Evolutionary conservation across 2,888 invertebrate species (phyloP), one percentile per base, ranked within the genome.

Genomic region (Poecilus cupreus): DNA sequence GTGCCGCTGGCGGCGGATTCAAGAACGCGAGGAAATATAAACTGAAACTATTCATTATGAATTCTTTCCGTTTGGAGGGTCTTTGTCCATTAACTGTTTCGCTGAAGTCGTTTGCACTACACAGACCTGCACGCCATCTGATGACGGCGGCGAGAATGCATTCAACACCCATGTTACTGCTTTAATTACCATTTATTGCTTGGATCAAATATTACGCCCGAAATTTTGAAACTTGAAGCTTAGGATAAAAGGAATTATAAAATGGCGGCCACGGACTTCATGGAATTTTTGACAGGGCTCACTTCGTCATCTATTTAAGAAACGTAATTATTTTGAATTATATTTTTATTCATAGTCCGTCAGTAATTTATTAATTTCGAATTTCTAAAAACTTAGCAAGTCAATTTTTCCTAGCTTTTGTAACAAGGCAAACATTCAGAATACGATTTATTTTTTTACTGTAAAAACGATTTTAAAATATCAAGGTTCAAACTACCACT

Each of bases 31-130:
- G 78, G 78, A 78, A 78, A 78, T 78, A 78, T 78, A 78, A 78
- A 78, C 64, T 78, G 78, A 78, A 78, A 78, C 64, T 64, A 78
- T 78, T 78, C 78, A 78, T 78, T 78, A 78, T 16, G 46, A 64
- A 78, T 78, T 78, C 78, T 78, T 78, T 78, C 78, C 78, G 46
- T 43, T 60, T 64, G 39, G 22, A 64, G 78, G 64, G 37, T 77
- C 77, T 51, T 77, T 57, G 77, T 77, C 77, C 77, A 77, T 77
- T 77, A 77, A 54, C 78, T 43, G 78, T 8, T 32, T 32, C 57
- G 22, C 57, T 77, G 60, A 57, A 46, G 60, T 43, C 20, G 46
- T 46, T 57, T 24, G 78, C 2, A 60, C 22, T n/a, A 26, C 6
- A 13, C 10, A 13, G n/a, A 43, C 49, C 51, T 75, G 78, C 78